Base-by-base conservation (phyloP, 1,140 invertebrate species). In the Vollenhovia emeryi region DNA sequence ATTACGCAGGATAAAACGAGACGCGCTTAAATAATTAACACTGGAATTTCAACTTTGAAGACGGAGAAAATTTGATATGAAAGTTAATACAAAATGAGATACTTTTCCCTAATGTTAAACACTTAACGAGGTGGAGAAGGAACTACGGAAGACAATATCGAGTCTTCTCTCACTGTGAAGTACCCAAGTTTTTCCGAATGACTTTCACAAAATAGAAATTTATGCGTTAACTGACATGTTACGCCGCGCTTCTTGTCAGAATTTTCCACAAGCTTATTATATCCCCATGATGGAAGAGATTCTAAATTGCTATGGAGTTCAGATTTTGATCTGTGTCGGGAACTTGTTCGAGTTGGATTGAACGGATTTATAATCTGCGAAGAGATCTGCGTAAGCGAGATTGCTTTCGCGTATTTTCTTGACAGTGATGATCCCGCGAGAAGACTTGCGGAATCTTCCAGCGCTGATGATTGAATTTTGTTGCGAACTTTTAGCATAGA, bases 341-440 rank as follows among this genome's bases (percentile, higher is more conserved):
- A 79, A 79, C 62, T 79, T 52, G 21, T 69, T 79, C 62, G 62
- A 43, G 30, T 74, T 30, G 74, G 62, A 79, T 66, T 68, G 60
- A 79, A 79, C n/a, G 30, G 45, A 79, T 79, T 79, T 79, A 68
- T 33, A 68, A 79, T 79, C 36, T 45, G 45, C 43, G 45, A 79
- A 68, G 60, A 79, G 43, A 68, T 40, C 43, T 68, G 33, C 45
- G 60, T 52, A 68, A 68, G 76, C 45, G 62, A 52, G 40, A 79
- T 79, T 75, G 73, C 36, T 76, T 76, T 36, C 43, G 24, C 76
- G 60, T 50, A 68, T 79, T 79, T 79, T 36, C 76, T 48, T 52
- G 45, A 18, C 33, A 24, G 21, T 36, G 21, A 62, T n/a, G 57
- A 68, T 79, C 21, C 33, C 21, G 60, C 9, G 36, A 43, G 33